Conservation (phyloP, 2,797 vertebrate species). For the Acestrorhynchus altus region DNA sequence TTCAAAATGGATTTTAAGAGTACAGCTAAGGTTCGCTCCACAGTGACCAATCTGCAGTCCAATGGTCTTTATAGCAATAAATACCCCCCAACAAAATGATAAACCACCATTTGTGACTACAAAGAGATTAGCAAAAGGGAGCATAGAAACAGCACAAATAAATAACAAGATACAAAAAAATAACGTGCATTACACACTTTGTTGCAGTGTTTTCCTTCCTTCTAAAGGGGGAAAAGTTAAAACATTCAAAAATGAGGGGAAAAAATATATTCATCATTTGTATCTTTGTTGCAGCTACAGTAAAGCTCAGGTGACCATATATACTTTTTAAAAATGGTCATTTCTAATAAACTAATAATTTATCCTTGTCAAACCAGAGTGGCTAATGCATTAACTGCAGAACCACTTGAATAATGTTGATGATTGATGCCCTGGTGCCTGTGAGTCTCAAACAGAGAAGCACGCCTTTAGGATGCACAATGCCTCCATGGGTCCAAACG, state of each 20-base stretch:
- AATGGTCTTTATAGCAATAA: slow-evolving; percentile 54
- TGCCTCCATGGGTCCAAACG: slow-evolving; percentile 65
- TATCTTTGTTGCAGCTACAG: slow-evolving; percentile 28
- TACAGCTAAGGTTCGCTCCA: slow-evolving; percentile 54
- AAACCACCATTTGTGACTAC: slow-evolving; percentile 1
- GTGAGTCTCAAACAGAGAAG: slow-evolving; percentile 62
- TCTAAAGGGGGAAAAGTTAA: not conserved
- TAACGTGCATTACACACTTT: not conserved
- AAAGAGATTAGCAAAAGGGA: slow-evolving; percentile 29
- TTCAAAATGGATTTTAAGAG: slow-evolving; percentile 7
- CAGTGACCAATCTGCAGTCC: slow-evolving; percentile 55
- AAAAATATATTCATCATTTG: not conserved
- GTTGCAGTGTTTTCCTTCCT: slow-evolving; percentile 17
- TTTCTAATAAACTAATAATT: not conserved
- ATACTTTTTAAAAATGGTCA: slow-evolving; percentile 1
- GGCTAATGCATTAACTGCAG: slow-evolving; percentile 2
- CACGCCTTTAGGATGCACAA: slow-evolving; percentile 69
- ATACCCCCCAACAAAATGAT: slow-evolving; percentile 38
- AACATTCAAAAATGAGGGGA: slow-evolving; percentile 12
- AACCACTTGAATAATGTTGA: not conserved
- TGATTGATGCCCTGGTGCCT: not conserved
- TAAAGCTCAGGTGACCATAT: not conserved
- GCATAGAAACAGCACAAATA: slow-evolving; percentile 25
- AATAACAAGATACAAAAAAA: slow-evolving; percentile 20
- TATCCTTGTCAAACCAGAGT: not conserved